phyloP scores from a whole-genome alignment of 2,888 invertebrate species.

The Drymonia ruficornis region DNA sequence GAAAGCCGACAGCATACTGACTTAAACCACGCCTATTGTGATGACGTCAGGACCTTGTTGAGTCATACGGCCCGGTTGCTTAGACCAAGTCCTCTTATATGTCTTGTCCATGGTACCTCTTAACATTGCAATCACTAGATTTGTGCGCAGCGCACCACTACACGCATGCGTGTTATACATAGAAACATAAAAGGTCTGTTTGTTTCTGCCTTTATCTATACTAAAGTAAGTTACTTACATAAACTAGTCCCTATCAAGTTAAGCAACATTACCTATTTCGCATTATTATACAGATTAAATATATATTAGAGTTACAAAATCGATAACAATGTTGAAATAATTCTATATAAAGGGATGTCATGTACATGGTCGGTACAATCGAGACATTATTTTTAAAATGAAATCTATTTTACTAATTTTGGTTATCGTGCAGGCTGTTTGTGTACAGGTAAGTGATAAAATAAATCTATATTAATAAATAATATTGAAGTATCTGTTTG shows the following conservation, averaged over 20 bases:
- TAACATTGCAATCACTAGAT: too few species aligned
- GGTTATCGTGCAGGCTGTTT: slow-evolving; percentile 42
- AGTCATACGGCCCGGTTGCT: too few species aligned
- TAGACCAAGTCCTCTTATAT: too few species aligned
- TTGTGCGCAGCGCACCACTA: too few species aligned
- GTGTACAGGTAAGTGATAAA: slow-evolving; percentile 46
- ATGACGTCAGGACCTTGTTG: too few species aligned
- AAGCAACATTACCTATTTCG: background rate
- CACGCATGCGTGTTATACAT: too few species aligned
- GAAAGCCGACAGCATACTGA: too few species aligned
- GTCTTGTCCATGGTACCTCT: too few species aligned
- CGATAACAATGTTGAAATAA: background rate
- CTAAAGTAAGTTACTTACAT: too few species aligned
- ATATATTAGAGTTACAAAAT: background rate
- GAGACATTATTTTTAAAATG: slow-evolving; percentile 40
- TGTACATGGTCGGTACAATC: background rate
- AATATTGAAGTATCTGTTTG: background rate
- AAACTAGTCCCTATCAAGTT: background rate
- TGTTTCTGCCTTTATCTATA: too few species aligned
- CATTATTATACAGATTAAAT: background rate
- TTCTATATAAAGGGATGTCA: background rate
- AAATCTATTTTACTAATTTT: slow-evolving; percentile 46
- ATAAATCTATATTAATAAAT: background rate
- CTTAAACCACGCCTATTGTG: too few species aligned
- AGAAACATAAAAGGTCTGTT: too few species aligned